Evolutionary conservation across 1,140 invertebrate species (phyloP).

Genomic region (Trichonephila inaurata): DNA sequence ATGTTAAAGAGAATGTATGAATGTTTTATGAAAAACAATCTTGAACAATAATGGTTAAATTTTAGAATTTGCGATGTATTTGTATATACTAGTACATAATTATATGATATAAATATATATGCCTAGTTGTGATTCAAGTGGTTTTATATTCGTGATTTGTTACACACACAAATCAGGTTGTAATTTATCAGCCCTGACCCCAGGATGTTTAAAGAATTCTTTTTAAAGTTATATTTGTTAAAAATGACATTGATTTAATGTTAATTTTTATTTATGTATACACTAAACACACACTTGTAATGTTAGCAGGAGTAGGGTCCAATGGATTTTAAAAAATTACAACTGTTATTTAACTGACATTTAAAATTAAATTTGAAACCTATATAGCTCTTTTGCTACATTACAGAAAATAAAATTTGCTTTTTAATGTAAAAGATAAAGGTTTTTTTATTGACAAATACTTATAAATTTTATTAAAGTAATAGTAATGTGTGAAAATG

Average conservation of each 20-base stretch:
- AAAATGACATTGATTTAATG: slow-evolving; percentile 23
- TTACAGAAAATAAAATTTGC: no score
- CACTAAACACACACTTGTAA: neutral
- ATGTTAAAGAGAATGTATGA: slow-evolving; percentile 24
- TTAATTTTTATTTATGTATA: slow-evolving; percentile 8
- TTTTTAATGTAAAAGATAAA: no score
- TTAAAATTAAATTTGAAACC: no score
- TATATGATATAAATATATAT: slow-evolving; percentile 61
- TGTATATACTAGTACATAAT: slow-evolving; percentile 58
- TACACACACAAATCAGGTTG: slow-evolving; percentile 50
- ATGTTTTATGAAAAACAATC: slow-evolving; percentile 46
- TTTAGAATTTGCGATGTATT: slow-evolving; percentile 26
- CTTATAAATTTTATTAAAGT: no score
- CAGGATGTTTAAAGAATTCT: slow-evolving; percentile 50
- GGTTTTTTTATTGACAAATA: no score
- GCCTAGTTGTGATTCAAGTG: slow-evolving; percentile 43
- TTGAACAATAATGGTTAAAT: slow-evolving; percentile 52
- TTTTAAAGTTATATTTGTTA: slow-evolving; percentile 26
- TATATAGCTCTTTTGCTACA: no score
- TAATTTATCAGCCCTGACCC: slow-evolving; percentile 52
- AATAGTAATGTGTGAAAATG: no score
- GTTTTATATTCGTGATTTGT: slow-evolving; percentile 42
- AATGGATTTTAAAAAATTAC: no score
- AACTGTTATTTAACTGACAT: no score
- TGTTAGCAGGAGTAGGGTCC: no score